Conservation (phyloP, 2,113 vertebrate species). For the Terrapene triunguis region DNA sequence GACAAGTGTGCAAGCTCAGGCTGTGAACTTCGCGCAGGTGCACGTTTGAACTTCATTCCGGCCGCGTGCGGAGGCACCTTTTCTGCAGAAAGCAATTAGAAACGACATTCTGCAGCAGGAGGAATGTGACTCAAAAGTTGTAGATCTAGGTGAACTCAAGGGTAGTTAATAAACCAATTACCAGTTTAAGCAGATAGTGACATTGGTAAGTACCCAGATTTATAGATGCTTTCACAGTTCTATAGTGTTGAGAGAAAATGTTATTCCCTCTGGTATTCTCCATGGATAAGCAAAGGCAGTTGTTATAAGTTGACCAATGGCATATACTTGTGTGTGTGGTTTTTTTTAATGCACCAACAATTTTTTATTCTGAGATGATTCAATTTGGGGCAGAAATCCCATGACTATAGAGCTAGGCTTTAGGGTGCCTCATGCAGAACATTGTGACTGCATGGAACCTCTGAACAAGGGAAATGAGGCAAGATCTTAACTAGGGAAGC, state of each 20-base stretch:
- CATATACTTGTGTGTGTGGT: accelerated
- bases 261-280: background rate
- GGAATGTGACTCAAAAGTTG: background rate
- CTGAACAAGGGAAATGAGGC: background rate
- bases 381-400: background rate
- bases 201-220: background rate
- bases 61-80: background rate
- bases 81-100: background rate
- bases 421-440: background rate
- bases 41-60: background rate
- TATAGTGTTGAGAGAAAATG: background rate
- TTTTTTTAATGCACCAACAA: accelerated
- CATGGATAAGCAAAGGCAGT: accelerated
- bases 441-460: background rate
- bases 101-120: background rate
- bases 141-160: constrained; percentile 40
- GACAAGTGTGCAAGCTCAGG: accelerated
- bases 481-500: background rate
- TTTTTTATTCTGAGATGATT: background rate
- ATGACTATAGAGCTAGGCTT: constrained; percentile 11
- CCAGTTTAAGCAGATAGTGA: background rate
- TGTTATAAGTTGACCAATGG: accelerated
- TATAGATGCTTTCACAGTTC: background rate
- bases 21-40: background rate
- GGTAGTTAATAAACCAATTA: constrained; percentile 12